Percentiles rank a stretch among this genome's conserved stretches.
These are phyloP conservation scores for Ctenopoma multispine DNA, from an alignment of 2,797 vertebrate species.

Conservation along the genomic window DNA sequence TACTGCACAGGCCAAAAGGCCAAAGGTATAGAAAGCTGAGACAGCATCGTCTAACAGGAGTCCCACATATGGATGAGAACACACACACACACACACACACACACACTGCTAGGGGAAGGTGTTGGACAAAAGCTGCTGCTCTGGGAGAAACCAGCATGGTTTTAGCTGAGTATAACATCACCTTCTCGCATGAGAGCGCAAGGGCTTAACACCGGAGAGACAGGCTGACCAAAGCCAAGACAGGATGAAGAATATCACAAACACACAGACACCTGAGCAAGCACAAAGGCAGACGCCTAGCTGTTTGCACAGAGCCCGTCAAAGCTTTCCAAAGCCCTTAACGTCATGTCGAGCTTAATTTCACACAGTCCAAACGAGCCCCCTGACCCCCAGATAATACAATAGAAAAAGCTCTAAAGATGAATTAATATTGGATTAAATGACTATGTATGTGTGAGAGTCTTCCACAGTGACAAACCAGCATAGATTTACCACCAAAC, in stretches of 20 bases:
- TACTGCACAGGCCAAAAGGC: slow-evolving; percentile 30
- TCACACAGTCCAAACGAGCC: slow-evolving; percentile 17
- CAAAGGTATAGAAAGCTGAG: slow-evolving; percentile 58
- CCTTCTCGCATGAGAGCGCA: slow-evolving; percentile 26
- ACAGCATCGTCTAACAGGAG: slow-evolving; percentile 54
- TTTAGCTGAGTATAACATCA: slow-evolving; percentile 61
- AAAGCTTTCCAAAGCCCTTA: slow-evolving; percentile 18
- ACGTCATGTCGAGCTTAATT: slow-evolving; percentile 15
- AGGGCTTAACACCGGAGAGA: slow-evolving; percentile 51
- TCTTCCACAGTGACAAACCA: too few species aligned
- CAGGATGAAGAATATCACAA: slow-evolving; percentile 52
- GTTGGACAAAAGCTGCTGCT: slow-evolving; percentile 53
- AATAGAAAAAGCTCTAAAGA: background rate
- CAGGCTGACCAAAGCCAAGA: slow-evolving; percentile 43
- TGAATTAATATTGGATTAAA: background rate
- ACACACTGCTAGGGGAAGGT: slow-evolving; percentile 18
- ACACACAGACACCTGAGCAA: slow-evolving; percentile 40
- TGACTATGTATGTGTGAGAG: background rate
- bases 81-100: slow-evolving; percentile 19
- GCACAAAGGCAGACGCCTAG: slow-evolving; percentile 23
- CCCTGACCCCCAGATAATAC: background rate
- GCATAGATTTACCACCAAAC: too few species aligned
- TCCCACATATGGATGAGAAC: background rate
- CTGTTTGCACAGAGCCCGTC: slow-evolving; percentile 14
- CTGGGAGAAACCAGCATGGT: slow-evolving; percentile 38